Percentiles rank a stretch among this genome's conserved stretches.
These are phyloP conservation scores for Onychomys torridus DNA, from an alignment of 2,797 vertebrate species.

Conservation along the genomic window DNA sequence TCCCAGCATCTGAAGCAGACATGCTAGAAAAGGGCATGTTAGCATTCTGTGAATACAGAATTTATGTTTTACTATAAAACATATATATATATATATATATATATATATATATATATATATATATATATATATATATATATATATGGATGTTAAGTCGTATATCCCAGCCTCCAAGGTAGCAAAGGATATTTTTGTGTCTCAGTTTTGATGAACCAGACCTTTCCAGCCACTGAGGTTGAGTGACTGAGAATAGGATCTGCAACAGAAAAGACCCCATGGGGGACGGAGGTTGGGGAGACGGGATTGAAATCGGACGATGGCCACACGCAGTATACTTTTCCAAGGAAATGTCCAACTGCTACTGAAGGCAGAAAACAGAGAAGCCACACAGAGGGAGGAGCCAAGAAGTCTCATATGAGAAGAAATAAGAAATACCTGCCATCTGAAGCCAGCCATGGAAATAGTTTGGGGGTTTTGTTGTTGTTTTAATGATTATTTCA, in stretches of 20 bases:
- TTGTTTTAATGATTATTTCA: conserved; percentile 35
- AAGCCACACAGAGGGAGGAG: neutral
- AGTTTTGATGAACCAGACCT: neutral
- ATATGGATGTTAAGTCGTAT: neutral
- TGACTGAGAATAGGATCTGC: neutral
- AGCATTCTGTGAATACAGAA: neutral
- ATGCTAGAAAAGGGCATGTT: neutral
- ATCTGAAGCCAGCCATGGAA: neutral
- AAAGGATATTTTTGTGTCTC: neutral
- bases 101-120: too few relatives aligned
- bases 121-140: too few relatives aligned
- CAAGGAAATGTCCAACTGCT: neutral
- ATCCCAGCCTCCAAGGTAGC: neutral
- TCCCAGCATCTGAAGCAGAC: neutral
- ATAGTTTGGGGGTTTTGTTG: neutral
- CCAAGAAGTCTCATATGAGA: neutral
- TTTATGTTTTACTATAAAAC: conserved; percentile 12
- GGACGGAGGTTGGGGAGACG: neutral
- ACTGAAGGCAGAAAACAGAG: neutral
- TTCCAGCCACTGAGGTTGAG: neutral
- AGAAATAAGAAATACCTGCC: neutral
- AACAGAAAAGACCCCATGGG: neutral
- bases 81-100: too few relatives aligned
- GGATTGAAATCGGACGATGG: neutral
- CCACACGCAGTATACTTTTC: neutral